A percentile compares a stretch with the other conserved stretches of the same genome.
Conservation (phyloP, 2,888 invertebrate genomes). For the Erannis defoliaria region DNA sequence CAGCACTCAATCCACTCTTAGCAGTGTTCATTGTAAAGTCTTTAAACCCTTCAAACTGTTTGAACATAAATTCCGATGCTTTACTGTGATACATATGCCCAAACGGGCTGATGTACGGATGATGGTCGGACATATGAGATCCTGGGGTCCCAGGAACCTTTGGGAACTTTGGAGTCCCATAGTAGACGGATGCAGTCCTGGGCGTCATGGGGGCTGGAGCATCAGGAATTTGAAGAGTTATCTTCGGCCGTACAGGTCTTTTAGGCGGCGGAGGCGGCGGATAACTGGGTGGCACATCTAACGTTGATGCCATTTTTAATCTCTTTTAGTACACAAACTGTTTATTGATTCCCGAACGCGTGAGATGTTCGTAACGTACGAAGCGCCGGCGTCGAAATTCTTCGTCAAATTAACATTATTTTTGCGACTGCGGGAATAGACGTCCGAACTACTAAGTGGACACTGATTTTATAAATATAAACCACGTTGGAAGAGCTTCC, state of each 20-base stretch:
- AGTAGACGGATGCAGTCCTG: slow-evolving; percentile 62
- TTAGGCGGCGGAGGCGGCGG: slow-evolving; percentile 76
- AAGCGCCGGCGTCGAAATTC: slow-evolving; percentile 69
- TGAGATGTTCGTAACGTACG: slow-evolving; percentile 15
- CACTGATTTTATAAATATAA: slow-evolving; percentile 83
- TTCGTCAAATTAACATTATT: slow-evolving; percentile 58
- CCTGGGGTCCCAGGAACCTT: slow-evolving; percentile 67
- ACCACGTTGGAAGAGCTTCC: slow-evolving; percentile 64
- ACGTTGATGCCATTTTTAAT: slow-evolving; percentile 57
- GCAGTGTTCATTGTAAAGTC: slow-evolving; percentile 91
- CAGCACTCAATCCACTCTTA: slow-evolving; percentile 93
- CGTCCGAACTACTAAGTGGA: slow-evolving; percentile 74
- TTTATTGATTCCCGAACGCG: slow-evolving; percentile 43
- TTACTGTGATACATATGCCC: slow-evolving; percentile 87
- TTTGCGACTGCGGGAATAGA: slow-evolving; percentile 55
- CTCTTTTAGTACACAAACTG: slow-evolving; percentile 37
- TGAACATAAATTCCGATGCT: slow-evolving; percentile 92
- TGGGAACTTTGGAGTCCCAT: slow-evolving; percentile 56
- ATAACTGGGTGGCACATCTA: slow-evolving; percentile 67
- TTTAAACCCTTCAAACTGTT: slow-evolving; percentile 92
- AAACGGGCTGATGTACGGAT: slow-evolving; percentile 76
- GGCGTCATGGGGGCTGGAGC: slow-evolving; percentile 56
- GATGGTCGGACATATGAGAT: slow-evolving; percentile 71
- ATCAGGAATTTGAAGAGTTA: slow-evolving; percentile 81
- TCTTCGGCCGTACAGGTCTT: slow-evolving; percentile 73